Evolutionary conservation across 2,797 vertebrate species (phyloP).

Genomic region (Natrix natrix): DNA sequence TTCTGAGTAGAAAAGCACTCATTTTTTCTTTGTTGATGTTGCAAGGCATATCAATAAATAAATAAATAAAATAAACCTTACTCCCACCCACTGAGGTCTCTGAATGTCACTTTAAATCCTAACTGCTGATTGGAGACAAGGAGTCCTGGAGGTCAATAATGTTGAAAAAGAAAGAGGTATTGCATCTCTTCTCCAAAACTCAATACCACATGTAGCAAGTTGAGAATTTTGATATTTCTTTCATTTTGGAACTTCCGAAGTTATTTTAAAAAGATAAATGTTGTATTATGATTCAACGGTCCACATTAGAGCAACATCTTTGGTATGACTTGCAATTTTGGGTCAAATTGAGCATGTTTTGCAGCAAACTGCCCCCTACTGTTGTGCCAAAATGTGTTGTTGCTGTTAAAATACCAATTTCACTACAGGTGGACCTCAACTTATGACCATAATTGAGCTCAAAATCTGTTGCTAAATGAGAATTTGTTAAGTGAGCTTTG

Average conservation of each 20-base stretch:
- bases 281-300: not conserved
- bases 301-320: not conserved
- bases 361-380: not conserved
- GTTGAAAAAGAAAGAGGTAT: not conserved
- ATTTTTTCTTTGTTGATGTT: not conserved
- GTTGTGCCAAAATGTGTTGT: not conserved
- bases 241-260: not conserved
- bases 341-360: not conserved
- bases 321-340: not conserved
- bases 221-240: not conserved
- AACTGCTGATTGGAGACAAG: not conserved
- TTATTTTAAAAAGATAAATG: not conserved
- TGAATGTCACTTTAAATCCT: not conserved
- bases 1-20: not conserved
- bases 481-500: not conserved
- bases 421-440: not conserved
- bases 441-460: not conserved
- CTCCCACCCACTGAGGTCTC: not conserved
- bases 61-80: not conserved
- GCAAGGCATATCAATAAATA: not conserved
- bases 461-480: not conserved
- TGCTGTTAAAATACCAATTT: not conserved
- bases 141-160: not conserved
- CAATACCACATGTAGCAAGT: not conserved
- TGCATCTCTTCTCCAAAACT: not conserved